Base-by-base conservation (phyloP, 2,797 vertebrate species). In the Podarcis siculus region DNA sequence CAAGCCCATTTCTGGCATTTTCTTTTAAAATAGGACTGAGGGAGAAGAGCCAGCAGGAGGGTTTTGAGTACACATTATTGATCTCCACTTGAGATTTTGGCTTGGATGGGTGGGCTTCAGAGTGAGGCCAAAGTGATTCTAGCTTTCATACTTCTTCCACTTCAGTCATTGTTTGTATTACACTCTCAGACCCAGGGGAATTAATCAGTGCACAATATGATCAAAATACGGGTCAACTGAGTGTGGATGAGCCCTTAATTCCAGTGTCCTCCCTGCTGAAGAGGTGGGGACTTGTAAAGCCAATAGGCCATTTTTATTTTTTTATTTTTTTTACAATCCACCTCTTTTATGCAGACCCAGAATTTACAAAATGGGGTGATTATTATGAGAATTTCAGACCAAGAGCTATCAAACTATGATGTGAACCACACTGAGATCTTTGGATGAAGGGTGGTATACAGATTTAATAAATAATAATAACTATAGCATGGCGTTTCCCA, bases 1-100 rank as follows among this genome's bases (percentile, higher is more conserved):
- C 42, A 87, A 88, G 9, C 49, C 71, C 71, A 91, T 39, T 58
- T 42, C 91, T 78, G 30, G 88, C 86, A 49, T 89, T 49, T 72
- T 37, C 37, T 61, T 73, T 37, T 82, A 61, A 82, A 87, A 10
- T 23, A 58, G 4, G 78, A 84, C 79, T 37, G 39, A 82, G 82
- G 82, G 81, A 72, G 17, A 8, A 42, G 27, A 79, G 66, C 23
- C 42, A 88, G 25, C 45, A 73, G 87, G 42, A 89, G 27, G n/a
- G 15, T 39, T 61, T 61, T 49, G 39, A 67, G 69, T 37, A 30
- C 64, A 67, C 42, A 55, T 30, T 69, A 17, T 82, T 42, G n/a
- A 77, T 64, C n/a, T 66, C n/a, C 73, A 23, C 58, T n/a, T 85
- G 77, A 30, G 55, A 27, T 10, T 67, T 1, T 42, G 17, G 67